Base-by-base conservation (phyloP, 2,113 vertebrate genomes). In the Montifringilla adamsi region DNA sequence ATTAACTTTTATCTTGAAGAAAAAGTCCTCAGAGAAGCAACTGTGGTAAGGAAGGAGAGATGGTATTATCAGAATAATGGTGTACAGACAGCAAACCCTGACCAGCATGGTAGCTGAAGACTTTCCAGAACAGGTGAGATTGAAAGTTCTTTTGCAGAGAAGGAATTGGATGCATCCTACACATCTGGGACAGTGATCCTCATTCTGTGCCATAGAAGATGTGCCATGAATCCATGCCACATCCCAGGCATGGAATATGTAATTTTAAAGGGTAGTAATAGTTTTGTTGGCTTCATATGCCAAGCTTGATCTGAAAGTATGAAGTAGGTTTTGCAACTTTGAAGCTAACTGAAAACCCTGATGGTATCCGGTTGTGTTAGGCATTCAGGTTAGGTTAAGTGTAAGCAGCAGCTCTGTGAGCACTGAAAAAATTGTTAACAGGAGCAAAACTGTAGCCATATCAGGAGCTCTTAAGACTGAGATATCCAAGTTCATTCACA, bases 301-400 rank as follows among this genome's bases (percentile, higher is more conserved):
- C 30, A 47, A 69, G 14, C 33, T 81, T 62, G 27, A 66, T 70
- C 31, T 62, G 74, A 46, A 82, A 62, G 14, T 39, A 31, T 24
- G 19, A 82, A 30, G 74, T 69, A 39, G 8, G 16, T 78, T 82
- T 87, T 82, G 30, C 37, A 66, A 4, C 27, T 60, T 44, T 11
- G 60, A 62, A 56, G n/a, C 4, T 47, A 35, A 30, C 24, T 62
- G 52, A 82, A 66, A 58, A 20, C 37, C 20, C 7, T 20, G 2
- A 47, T 28, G n/a, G 10, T 30, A 49, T 46, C 6, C 15, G 14
- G 30, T 6, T 47, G 10, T 0, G 0, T 47, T 56, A 5, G 19
- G 47, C 35, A 13, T 62, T 75, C 43, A 30, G 14, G 6, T 46
- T 72, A 39, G 24, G 24, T 7, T 46, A 49, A 39, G 23, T 30